phyloP scores from a whole-genome alignment of 1,140 invertebrate genomes.

The Cataglyphis hispanica region DNA sequence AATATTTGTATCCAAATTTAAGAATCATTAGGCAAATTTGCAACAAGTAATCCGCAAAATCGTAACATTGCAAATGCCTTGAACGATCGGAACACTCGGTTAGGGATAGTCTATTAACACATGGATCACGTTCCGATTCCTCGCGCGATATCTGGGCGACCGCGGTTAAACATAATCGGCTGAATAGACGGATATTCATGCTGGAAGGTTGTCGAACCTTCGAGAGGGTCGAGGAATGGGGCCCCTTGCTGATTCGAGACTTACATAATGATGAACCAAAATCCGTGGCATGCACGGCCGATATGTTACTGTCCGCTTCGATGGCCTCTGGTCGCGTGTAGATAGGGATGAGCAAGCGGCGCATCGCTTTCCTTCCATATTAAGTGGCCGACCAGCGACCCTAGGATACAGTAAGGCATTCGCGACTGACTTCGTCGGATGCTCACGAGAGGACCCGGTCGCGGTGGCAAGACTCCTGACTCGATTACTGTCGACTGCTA shows the following conservation, averaged over 20 bases:
- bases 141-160: slow-evolving; percentile 47
- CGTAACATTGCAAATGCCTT: background rate
- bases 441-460: slow-evolving; percentile 52
- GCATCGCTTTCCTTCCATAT: slow-evolving; percentile 76
- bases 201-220: slow-evolving; percentile 61
- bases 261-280: slow-evolving; percentile 82
- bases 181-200: slow-evolving; percentile 76
- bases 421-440: slow-evolving; percentile 37
- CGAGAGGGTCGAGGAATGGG: background rate
- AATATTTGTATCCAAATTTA: background rate
- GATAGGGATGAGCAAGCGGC: slow-evolving; percentile 73
- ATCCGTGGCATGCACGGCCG: slow-evolving; percentile 76
- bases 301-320: slow-evolving; percentile 76
- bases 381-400: slow-evolving; percentile 62
- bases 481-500: slow-evolving; percentile 56
- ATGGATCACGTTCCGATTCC: slow-evolving; percentile 68
- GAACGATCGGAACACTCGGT: background rate
- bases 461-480: slow-evolving; percentile 9
- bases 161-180: slow-evolving; percentile 67
- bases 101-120: slow-evolving; percentile 52
- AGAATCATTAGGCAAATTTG: background rate
- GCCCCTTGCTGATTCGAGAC: slow-evolving; percentile 68
- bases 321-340: slow-evolving; percentile 65
- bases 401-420: slow-evolving; percentile 48
- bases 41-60: slow-evolving; percentile 15